Evolutionary conservation across 1,140 invertebrate genomes (phyloP), one percentile per base, ranked within the genome.

Genomic region (Drosophila orena): DNA sequence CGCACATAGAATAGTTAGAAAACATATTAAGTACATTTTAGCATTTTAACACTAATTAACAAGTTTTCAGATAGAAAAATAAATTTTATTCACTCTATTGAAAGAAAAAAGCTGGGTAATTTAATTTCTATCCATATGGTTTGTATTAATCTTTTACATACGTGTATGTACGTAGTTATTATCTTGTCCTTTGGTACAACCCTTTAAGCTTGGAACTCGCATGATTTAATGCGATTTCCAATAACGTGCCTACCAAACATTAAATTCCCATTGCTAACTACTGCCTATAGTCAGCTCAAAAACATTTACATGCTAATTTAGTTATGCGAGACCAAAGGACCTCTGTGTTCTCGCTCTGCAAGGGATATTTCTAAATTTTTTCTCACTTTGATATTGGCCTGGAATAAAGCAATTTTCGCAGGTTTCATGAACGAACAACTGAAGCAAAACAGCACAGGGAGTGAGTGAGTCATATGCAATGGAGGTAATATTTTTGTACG

Each of bases 401-500:
- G 70, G 50, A 81, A 81, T 81, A 62, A 80, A 81, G 79, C 78
- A 77, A 81, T 81, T 81, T 77, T 50, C 58, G 43, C 66, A 70
- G 72, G 66, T 80, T 77, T 64, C 73, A 68, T 69, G 77, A 77
- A 77, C 68, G 68, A 55, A 54, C 40, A 27, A 14, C 27, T 4
- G 6, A 12, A n/a, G 6, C 55, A 34, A 42, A 15, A 27, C 22
- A 34, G 20, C 37, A 20, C 30, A 30, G 17, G 64, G 73, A 81
- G 77, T 81, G 73, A 81, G 77, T 81, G 73, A 80, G 78, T 80
- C 79, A 81, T 81, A 81, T 73, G 73, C 73, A 76, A 66, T 76
- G 65, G 77, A 66, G 71, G 71, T 58, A 62, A 77, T 79, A 79
- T 76, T 81, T 81, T 40, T 72, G 65, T 52, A 46, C 46, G 58